A percentile compares a stretch with the other conserved stretches of the same genome.
phyloP scores from a whole-genome alignment of 2,888 invertebrate species.

The Polyommatus iphigenia region DNA sequence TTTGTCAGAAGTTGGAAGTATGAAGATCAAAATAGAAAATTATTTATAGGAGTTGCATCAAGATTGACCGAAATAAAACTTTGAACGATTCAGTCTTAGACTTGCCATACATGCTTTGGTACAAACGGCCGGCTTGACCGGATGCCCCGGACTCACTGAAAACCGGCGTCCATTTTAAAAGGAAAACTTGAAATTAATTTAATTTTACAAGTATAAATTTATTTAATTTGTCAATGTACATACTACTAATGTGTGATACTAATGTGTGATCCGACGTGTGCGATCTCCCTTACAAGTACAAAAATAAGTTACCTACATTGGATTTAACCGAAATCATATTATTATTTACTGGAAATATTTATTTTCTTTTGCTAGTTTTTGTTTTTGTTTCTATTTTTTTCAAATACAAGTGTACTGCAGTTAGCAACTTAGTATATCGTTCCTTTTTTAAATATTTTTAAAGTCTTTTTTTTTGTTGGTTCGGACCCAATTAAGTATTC shows the following conservation, averaged over 20 bases:
- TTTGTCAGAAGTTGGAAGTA: constrained; percentile 7
- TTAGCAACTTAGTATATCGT: too few species aligned
- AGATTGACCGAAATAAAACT: background rate
- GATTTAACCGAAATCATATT: background rate
- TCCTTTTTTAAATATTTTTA: too few species aligned
- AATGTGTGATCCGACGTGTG: too few species aligned
- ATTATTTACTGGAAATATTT: background rate
- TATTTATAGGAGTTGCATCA: background rate
- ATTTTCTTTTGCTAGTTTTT: background rate
- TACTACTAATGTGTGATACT: too few species aligned
- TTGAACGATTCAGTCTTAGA: background rate
- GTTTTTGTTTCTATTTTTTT: too few species aligned
- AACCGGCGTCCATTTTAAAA: background rate
- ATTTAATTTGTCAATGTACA: background rate
- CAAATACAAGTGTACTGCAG: too few species aligned
- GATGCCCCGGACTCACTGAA: background rate
- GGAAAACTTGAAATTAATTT: background rate
- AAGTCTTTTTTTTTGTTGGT: too few species aligned
- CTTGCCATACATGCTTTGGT: background rate
- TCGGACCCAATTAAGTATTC: too few species aligned
- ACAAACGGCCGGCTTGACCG: background rate
- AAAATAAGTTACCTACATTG: too few species aligned
- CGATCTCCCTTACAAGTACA: too few species aligned
- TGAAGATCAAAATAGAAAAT: background rate
- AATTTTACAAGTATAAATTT: background rate